A percentile compares a stretch with the other conserved stretches of the same genome.
These are phyloP conservation scores for Rutilus rutilus DNA, from an alignment of 2,113 vertebrate genomes.

Conservation along the genomic window DNA sequence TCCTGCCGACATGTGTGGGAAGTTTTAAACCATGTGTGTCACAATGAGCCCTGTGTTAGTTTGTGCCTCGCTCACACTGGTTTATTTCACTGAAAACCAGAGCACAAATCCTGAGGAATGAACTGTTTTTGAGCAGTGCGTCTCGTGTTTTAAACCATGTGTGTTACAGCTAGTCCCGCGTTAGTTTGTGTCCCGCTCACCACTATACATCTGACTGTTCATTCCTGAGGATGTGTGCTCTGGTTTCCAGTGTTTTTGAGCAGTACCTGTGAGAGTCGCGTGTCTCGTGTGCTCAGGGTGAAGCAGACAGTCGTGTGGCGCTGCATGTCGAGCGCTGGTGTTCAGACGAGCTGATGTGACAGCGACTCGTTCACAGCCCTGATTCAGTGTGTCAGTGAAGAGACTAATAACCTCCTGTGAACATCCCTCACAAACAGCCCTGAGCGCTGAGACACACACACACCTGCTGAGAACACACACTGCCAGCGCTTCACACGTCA, in stretches of 20 bases:
- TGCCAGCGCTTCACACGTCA: not conserved
- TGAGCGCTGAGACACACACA: not conserved
- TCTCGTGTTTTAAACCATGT: too few species aligned
- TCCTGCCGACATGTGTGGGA: too few species aligned
- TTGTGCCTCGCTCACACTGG: too few species aligned
- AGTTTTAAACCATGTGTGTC: too few species aligned
- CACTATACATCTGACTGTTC: too few species aligned
- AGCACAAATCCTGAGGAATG: not conserved
- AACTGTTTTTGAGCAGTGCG: not conserved
- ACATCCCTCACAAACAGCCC: constrained; percentile 10
- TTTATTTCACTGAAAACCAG: not conserved
- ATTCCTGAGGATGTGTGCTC: too few species aligned
- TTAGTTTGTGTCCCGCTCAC: too few species aligned
- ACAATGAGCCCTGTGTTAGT: too few species aligned
- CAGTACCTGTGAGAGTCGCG: not conserved
- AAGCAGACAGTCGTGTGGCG: not conserved
- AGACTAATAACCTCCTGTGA: constrained; percentile 53
- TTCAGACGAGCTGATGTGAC: constrained; percentile 29
- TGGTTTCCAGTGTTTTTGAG: not conserved
- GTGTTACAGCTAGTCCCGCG: too few species aligned
- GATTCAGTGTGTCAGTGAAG: constrained; percentile 34
- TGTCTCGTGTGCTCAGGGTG: not conserved
- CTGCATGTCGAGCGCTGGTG: not conserved
- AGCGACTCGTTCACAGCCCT: constrained; percentile 35
- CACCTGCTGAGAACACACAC: not conserved